Evolutionary conservation across 2,888 invertebrate species (phyloP), one percentile per base, ranked within the genome.

Genomic region (Anoplius nigerrimus): DNA sequence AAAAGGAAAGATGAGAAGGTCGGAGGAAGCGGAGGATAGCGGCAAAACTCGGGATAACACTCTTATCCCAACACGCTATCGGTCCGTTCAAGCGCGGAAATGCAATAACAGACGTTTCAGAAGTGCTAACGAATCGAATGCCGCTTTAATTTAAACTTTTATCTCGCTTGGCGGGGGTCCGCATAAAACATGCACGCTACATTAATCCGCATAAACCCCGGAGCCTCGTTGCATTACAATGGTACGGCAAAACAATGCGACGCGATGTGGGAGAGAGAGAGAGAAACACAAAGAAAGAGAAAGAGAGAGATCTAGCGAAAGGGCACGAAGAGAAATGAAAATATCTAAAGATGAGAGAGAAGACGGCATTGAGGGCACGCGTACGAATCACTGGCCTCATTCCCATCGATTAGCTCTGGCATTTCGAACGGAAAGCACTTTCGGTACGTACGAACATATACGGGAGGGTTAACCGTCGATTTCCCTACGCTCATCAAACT

Each of bases 31-130:
- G 6, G 55, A 18, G 21, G 61, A 48, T 24, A 48, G 70, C 79
- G 27, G 34, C 34, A 11, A 6, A 76, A 77, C 72, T 77, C 79
- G 70, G 70, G 73, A 73, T 76, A 69, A 79, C 78, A 72, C 27
- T 67, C 61, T 53, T 72, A 69, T 69, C 11, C 34, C 34, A 34
- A 34, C 34, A 66, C 59, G 53, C 64, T 60, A 53, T 43, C 48
- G 34, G 59, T 22, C 56, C n/a, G 62, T 72, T 75, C 76, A 57
- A 75, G 76, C 22, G 72, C 73, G 76, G 34, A 34, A 34, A 34
- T 34, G 34, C 34, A 34, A 34, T 34, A 34, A 34, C 34, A 34
- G 34, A 34, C 34, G 34, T 34, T 34, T 34, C n/a, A 34, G 34
- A 34, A 34, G 34, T 34, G 34, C 34, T 34, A 34, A 34, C 34